phyloP scores from a whole-genome alignment of 2,888 invertebrate species.

The Chalcis sispes region DNA sequence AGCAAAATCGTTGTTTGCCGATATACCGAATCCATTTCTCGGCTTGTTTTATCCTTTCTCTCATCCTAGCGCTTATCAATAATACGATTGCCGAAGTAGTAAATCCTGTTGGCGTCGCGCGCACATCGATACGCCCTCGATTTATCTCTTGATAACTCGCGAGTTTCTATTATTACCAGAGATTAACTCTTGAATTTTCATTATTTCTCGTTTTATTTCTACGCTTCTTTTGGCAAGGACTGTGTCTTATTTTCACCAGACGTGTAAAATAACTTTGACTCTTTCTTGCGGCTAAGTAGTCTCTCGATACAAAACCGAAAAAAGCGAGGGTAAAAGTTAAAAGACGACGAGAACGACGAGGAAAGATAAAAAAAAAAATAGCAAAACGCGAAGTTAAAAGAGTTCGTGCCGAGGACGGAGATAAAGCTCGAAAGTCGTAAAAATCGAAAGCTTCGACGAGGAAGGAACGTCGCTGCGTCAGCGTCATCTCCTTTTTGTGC shows the following conservation, averaged over 20 bases:
- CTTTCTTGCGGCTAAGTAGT: too few species aligned
- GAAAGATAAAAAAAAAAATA: constrained; percentile 42
- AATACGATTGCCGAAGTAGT: constrained; percentile 19
- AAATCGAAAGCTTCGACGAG: constrained; percentile 43
- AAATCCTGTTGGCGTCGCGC: constrained; percentile 17
- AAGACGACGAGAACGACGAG: constrained; percentile 22
- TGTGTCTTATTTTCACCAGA: too few species aligned
- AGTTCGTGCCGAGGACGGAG: constrained; percentile 15
- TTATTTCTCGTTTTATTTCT: constrained; percentile 25
- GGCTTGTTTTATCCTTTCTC: too few species aligned
- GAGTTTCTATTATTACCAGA: background rate
- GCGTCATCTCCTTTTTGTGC: constrained; percentile 12
- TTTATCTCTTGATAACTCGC: constrained; percentile 29
- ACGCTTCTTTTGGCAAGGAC: background rate
- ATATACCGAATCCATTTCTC: too few species aligned
- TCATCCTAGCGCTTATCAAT: constrained; percentile 10
- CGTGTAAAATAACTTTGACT: too few species aligned
- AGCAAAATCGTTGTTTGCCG: too few species aligned
- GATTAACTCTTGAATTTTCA: constrained; percentile 30
- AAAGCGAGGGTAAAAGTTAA: constrained; percentile 37
- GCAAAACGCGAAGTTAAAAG: constrained; percentile 22
- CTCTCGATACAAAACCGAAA: constrained; percentile 52
- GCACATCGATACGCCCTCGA: constrained; percentile 19
- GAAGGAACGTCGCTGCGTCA: constrained; percentile 26
- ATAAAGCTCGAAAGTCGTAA: constrained; percentile 54